Base-by-base conservation (phyloP, 2,888 invertebrate genomes). In the Corythucha ciliata region DNA sequence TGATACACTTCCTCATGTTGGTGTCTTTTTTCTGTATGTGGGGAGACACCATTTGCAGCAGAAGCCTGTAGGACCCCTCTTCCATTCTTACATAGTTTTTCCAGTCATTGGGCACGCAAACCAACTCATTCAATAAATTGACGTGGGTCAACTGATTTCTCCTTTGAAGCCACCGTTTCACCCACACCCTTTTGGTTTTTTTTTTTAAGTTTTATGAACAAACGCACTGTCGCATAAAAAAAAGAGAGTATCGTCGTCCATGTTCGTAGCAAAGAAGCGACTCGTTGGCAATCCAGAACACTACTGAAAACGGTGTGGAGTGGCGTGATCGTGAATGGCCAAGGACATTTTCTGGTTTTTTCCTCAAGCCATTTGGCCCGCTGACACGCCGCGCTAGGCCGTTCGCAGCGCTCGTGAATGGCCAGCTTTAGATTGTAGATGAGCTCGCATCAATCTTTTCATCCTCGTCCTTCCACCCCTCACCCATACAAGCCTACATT, bases 91-190 rank as follows among this genome's bases (percentile, higher is more conserved):
- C 29, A 29, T 44, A 44, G 22, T 44, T 44, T 27, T 22, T 44
- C 44, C 44, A 44, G 29, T 32, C 32, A n/a, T 20, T 18, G 21
- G 44, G 44, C 32, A 32, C 44, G n/a, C 29, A 26, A 8, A 27
- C 29, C 32, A 44, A 14, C 6, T 42, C 42, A 10, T 42, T 14
- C 12, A 42, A 26, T 42, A 42, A 42, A 22, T 42, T 42, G 14
- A 44, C 12, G 32, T 44, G 29, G n/a, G 20, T 44, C 32, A 29
- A 29, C 27, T 44, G 32, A 21, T 29, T 16, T 44, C 32, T 32
- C 29, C 32, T 44, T 29, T 32, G 44, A 27, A 44, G 26, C 25
- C 32, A 44, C 32, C 21, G 44, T 44, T 44, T 44, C 44, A 44
- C 29, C 18, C 44, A 44, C 27, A 32, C 32, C 21, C 5, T 8